phyloP scores from a whole-genome alignment of 2,888 invertebrate species.

The Hirtodrosophila trivittata region DNA sequence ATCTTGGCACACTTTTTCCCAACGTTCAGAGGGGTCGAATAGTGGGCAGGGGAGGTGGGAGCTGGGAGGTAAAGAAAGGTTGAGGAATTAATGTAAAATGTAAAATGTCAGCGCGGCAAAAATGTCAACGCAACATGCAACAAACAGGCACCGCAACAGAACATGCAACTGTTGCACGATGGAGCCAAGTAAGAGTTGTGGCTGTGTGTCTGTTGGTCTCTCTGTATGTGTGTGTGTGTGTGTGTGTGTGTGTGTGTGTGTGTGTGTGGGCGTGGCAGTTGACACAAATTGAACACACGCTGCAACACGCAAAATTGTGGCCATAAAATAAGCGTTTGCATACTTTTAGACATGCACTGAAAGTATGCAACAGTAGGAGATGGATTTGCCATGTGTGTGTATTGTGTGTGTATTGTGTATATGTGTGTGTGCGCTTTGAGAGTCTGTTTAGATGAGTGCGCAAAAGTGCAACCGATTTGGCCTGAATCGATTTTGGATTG shows the following conservation, averaged over 20 bases:
- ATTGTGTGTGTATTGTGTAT: not conserved
- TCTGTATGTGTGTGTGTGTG: not conserved
- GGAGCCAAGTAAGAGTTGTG: not conserved
- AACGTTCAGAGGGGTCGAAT: constrained; percentile 18
- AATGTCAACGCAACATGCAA: constrained; percentile 61
- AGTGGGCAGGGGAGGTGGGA: not conserved
- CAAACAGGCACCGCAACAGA: constrained; percentile 61
- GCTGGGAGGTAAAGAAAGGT: not conserved
- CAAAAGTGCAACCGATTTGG: constrained; percentile 65
- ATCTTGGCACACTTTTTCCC: constrained; percentile 53
- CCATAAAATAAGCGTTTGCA: constrained; percentile 66
- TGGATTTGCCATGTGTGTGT: constrained; percentile 1
- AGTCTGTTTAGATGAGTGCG: constrained; percentile 51
- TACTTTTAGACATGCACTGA: constrained; percentile 64
- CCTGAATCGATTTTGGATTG: constrained; percentile 74
- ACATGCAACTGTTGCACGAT: constrained; percentile 65
- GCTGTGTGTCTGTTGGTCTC: not conserved
- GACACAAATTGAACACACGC: constrained; percentile 64
- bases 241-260: not conserved
- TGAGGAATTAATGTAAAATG: constrained; percentile 53
- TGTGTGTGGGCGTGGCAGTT: constrained; percentile 50
- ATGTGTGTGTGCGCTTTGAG: constrained; percentile 33
- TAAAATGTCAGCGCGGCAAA: constrained; percentile 60
- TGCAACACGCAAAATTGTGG: constrained; percentile 58
- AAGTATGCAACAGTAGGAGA: constrained; percentile 22